Evolutionary conservation across 2,797 vertebrate genomes (phyloP).

Genomic region (Selene dorsalis): DNA sequence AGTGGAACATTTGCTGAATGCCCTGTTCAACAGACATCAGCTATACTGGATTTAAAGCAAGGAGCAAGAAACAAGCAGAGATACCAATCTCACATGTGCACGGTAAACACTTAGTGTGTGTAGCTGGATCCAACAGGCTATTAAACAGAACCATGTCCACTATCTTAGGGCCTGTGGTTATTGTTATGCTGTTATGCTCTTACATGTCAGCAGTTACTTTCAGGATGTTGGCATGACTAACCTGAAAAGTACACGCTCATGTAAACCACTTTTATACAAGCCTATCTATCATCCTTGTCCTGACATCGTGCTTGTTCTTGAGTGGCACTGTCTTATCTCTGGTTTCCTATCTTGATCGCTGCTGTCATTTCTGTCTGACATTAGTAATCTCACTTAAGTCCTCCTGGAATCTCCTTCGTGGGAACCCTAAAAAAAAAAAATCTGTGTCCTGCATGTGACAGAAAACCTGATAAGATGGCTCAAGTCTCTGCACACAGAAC

Average conservation of each 20-base stretch:
- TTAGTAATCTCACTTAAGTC: background rate
- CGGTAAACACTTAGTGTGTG: too few species aligned
- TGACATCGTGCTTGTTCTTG: background rate
- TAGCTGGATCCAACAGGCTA: too few species aligned
- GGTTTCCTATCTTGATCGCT: background rate
- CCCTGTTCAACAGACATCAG: too few species aligned
- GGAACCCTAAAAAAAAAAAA: conserved; percentile 3
- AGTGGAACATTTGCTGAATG: background rate
- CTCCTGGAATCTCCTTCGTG: conserved; percentile 5
- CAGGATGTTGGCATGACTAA: background rate
- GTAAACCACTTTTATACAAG: background rate
- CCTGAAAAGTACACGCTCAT: background rate
- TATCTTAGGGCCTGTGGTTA: background rate
- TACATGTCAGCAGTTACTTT: background rate
- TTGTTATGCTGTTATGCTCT: background rate
- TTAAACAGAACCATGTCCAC: background rate
- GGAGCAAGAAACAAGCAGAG: too few species aligned
- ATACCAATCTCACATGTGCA: background rate
- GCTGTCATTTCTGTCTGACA: background rate
- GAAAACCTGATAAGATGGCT: background rate
- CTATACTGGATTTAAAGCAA: background rate
- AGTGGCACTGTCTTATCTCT: background rate
- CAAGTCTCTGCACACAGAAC: conserved; percentile 7
- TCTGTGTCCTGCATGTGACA: background rate
- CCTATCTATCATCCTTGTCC: background rate